Percentiles rank a stretch among this genome's conserved stretches.
These are phyloP conservation scores for Eptatretus atami DNA, from an alignment of 2,797 vertebrate genomes.

Conservation along the genomic window DNA sequence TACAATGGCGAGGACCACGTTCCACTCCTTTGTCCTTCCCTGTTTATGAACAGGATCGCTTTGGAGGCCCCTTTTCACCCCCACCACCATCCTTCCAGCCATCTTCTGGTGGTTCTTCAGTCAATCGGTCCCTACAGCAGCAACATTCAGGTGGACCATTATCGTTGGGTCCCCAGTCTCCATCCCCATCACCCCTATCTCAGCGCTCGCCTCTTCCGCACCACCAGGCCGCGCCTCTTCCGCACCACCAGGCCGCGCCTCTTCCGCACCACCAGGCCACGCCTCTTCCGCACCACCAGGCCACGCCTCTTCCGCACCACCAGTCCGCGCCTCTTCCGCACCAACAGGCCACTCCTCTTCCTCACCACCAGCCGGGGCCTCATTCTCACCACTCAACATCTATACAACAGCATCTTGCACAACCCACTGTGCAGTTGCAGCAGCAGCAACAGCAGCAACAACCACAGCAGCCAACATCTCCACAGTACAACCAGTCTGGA, in stretches of 20 bases:
- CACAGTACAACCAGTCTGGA: neutral
- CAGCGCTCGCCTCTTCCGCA: neutral
- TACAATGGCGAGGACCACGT: slow-evolving; percentile 2
- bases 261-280: neutral
- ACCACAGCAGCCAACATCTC: neutral
- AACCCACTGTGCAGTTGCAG: neutral
- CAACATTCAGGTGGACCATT: neutral
- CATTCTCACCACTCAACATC: neutral
- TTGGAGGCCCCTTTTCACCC: neutral
- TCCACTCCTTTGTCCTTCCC: neutral
- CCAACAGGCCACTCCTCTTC: neutral
- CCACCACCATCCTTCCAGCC: slow-evolving; percentile 1
- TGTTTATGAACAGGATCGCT: slow-evolving; percentile 3
- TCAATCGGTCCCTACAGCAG: neutral
- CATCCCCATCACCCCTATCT: slow-evolving; percentile 3
- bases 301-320: neutral
- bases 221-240: neutral
- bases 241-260: neutral
- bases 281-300: slow-evolving; percentile 3
- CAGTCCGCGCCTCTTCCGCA: neutral
- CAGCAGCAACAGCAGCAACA: slow-evolving; percentile 2
- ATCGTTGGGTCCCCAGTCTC: neutral
- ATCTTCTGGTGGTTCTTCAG: neutral
- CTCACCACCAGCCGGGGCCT: neutral
- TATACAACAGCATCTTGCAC: neutral